Evolutionary conservation across 1,140 invertebrate species (phyloP).

Genomic region (Sinonovacula constricta): DNA sequence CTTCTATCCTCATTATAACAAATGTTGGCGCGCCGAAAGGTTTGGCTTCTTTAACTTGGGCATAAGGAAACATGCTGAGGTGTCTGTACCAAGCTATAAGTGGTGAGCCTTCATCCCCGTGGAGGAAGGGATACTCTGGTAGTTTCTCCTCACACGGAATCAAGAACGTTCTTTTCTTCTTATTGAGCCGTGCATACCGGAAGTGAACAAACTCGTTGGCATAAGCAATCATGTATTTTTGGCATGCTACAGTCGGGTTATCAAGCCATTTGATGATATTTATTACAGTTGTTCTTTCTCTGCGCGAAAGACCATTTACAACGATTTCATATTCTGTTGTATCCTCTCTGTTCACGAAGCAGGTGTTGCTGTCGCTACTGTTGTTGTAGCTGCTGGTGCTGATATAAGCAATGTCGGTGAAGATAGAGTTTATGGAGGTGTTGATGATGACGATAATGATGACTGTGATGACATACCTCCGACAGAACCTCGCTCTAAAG

Average conservation of each 20-base stretch:
- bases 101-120: conserved; percentile 19
- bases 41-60: neutral
- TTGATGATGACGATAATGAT: too few relatives aligned
- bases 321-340: too few relatives aligned
- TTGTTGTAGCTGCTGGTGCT: too few relatives aligned
- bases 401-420: too few relatives aligned
- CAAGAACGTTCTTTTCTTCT: conserved; percentile 14
- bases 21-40: neutral
- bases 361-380: too few relatives aligned
- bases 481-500: too few relatives aligned
- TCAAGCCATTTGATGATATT: conserved; percentile 9
- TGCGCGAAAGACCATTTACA: too few relatives aligned
- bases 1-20: conserved; percentile 35
- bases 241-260: conserved; percentile 7
- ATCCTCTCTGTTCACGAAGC: too few relatives aligned
- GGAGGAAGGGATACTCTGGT: conserved; percentile 13
- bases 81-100: conserved; percentile 13
- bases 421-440: too few relatives aligned
- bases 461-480: too few relatives aligned
- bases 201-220: conserved; percentile 32
- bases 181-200: conserved; percentile 4
- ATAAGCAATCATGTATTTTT: conserved; percentile 22
- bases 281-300: neutral
- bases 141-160: conserved; percentile 31
- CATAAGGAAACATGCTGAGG: neutral